A percentile compares a stretch with the other conserved stretches of the same genome.
phyloP scores from a whole-genome alignment of 2,113 vertebrate species.

The Suricata suricatta region DNA sequence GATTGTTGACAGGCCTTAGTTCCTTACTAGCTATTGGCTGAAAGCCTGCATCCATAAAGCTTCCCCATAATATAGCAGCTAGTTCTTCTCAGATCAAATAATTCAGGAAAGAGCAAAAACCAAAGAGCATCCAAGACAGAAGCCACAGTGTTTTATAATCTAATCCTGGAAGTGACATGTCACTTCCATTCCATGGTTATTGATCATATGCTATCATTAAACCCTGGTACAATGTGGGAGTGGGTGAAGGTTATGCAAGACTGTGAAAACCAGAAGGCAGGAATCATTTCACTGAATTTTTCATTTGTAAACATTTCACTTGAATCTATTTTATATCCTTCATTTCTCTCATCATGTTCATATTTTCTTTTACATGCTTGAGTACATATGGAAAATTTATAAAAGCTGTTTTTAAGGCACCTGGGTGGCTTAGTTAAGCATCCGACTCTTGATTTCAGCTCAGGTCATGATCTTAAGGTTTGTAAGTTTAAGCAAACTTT shows the following conservation, averaged over 20 bases:
- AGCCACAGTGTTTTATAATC: slow-evolving; percentile 81
- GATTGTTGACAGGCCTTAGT: neutral
- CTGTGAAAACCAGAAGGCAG: neutral
- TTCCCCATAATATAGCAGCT: neutral
- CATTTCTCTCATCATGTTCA: neutral
- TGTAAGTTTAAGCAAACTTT: no score
- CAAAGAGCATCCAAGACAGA: slow-evolving; percentile 68
- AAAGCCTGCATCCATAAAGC: neutral
- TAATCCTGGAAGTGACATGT: slow-evolving; percentile 72
- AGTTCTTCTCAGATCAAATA: neutral
- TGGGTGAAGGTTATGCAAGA: neutral
- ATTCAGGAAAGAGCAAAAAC: neutral
- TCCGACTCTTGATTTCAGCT: no score
- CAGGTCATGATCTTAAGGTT: no score
- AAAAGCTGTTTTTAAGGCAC: neutral
- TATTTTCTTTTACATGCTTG: neutral
- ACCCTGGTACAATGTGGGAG: neutral
- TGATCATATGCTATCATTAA: neutral
- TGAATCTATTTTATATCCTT: neutral
- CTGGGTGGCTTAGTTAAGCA: no score
- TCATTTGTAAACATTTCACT: neutral
- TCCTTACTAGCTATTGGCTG: neutral
- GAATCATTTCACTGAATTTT: neutral
- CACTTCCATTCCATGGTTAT: neutral
- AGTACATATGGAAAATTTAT: neutral